Conservation (phyloP, 2,888 invertebrate genomes). For the Ariolimax columbianus region DNA sequence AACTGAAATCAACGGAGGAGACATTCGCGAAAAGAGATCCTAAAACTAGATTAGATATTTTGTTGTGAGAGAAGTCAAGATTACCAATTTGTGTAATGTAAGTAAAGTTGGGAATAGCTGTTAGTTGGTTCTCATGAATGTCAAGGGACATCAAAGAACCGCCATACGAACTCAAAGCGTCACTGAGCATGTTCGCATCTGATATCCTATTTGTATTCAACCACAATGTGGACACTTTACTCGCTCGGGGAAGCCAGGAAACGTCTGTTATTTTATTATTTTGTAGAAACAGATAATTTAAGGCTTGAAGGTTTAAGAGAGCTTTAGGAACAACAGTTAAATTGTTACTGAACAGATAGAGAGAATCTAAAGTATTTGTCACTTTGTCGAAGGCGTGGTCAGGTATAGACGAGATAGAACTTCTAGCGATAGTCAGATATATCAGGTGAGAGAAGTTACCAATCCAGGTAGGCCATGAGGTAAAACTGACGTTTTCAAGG, state of each 20-base stretch:
- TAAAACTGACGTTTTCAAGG: neutral
- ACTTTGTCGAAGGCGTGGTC: neutral
- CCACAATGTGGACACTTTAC: neutral
- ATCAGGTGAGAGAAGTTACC: neutral
- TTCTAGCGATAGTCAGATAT: neutral
- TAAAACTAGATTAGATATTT: neutral
- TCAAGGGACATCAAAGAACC: neutral
- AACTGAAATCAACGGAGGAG: neutral
- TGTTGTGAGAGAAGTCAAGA: neutral
- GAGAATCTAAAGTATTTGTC: neutral
- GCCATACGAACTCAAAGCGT: neutral
- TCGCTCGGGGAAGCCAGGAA: neutral
- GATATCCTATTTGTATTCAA: neutral
- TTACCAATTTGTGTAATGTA: neutral
- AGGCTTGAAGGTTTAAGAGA: neutral
- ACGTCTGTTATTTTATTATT: neutral
- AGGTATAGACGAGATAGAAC: neutral
- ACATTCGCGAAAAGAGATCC: neutral
- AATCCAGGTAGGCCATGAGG: slow-evolving; percentile 10
- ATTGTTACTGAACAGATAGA: neutral
- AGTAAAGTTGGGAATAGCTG: neutral
- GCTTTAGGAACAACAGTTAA: neutral
- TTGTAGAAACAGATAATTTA: neutral
- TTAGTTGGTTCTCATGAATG: neutral
- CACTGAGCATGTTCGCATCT: neutral